phyloP scores from a whole-genome alignment of 2,888 invertebrate genomes.

The Hirtodrosophila confusa region DNA sequence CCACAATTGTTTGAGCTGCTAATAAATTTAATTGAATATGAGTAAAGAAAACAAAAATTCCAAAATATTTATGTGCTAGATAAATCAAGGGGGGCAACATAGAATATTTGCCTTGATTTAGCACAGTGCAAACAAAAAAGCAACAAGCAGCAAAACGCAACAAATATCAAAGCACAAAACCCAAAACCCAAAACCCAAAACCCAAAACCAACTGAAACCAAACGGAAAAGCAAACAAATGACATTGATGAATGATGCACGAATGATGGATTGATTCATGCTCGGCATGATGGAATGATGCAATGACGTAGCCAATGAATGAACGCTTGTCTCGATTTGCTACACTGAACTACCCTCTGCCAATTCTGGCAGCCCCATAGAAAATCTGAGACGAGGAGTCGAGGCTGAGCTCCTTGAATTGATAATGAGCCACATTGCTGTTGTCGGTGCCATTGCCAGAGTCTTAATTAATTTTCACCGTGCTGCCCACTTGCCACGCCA shows the following conservation, averaged over 20 bases:
- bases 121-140: conserved; percentile 24
- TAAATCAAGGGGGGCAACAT: conserved; percentile 33
- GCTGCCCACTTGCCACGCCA: conserved; percentile 38
- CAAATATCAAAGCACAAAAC: conserved; percentile 18
- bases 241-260: conserved; percentile 76
- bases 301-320: conserved; percentile 62
- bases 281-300: conserved; percentile 35
- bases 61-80: conserved; percentile 31
- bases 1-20: conserved; percentile 23
- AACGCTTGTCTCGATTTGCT: conserved; percentile 55
- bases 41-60: background rate
- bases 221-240: conserved; percentile 61
- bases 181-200: conserved; percentile 9
- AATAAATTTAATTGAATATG: conserved; percentile 43
- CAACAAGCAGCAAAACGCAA: conserved; percentile 12
- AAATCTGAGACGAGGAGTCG: conserved; percentile 24
- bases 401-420: conserved; percentile 66
- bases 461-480: conserved; percentile 70
- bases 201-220: conserved; percentile 26
- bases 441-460: conserved; percentile 40
- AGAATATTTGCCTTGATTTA: conserved; percentile 34
- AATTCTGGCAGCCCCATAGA: background rate
- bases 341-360: background rate
- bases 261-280: conserved; percentile 69
- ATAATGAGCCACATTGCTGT: conserved; percentile 56